Evolutionary conservation across 1,140 invertebrate genomes (phyloP), one percentile per base, ranked within the genome.

Genomic region (Caenorhabditis elegans): DNA sequence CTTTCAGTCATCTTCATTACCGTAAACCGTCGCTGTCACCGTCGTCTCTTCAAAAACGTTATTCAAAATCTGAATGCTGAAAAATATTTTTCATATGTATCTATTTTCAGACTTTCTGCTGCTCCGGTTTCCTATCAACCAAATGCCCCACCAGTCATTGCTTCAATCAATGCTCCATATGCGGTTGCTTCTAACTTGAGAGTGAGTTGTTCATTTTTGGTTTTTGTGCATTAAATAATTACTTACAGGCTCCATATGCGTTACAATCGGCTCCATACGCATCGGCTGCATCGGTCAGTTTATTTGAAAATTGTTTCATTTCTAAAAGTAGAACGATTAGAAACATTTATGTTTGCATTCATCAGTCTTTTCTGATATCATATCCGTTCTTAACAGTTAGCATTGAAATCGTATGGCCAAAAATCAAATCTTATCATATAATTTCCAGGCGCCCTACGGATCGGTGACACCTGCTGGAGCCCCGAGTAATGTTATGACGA

Each of bases 231-330:
- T 3, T 47, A 17, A 3, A 19, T 17, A 22, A 53, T n/a, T 15
- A 13, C 11, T 65, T 79, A 65, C n/a, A 79, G 78, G 78, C 78
- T 79, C 78, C 78, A 24, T 79, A 79, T 70, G 51, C 51, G 22
- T 2, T 31, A 10, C 60, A 39, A 39, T 39, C 31, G 2, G 60
- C 60, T 39, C 60, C 60, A 19, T 70, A 70, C n/a, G 34, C 34
- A 39, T 39, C 60, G 39, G 39, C 39, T 19, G 60, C 34, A n/a
- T 10, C 26, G 22, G n/a, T 34, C 4, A 39, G 11, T 34, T 19
- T 2, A 31, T 17, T 31, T 70, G 15, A 70, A 26, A 22, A 10
- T 31, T 22, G 1, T 39, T 39, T 22, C n/a, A 3, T 13, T 39
- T 13, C n/a, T 43, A 43, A 43, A 43, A 43, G 5, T 43, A n/a